Conservation (phyloP, 2,888 invertebrate genomes). For the Criorhina ranunculi region DNA sequence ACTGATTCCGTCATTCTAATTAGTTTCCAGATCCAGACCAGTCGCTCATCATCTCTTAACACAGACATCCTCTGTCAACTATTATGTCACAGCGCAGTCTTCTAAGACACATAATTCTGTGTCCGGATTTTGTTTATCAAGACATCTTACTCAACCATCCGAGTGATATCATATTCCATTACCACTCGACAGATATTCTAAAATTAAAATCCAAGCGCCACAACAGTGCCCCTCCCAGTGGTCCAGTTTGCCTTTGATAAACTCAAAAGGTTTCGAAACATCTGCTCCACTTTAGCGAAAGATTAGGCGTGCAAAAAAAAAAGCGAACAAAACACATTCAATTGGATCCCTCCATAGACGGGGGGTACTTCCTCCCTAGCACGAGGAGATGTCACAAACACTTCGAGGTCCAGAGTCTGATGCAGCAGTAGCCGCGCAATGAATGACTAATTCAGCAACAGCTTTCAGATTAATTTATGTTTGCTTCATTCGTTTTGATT, state of each 20-base stretch:
- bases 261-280: conserved; percentile 55
- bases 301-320: conserved; percentile 36
- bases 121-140: background rate
- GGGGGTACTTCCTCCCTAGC: conserved; percentile 24
- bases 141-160: conserved; percentile 11
- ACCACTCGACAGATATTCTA: background rate
- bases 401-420: conserved; percentile 46
- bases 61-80: background rate
- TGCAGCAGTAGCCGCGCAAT: conserved; percentile 15
- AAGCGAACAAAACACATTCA: background rate
- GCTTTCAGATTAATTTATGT: conserved; percentile 57
- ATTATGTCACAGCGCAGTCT: background rate
- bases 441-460: conserved; percentile 59
- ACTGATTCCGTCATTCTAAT: background rate
- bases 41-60: background rate
- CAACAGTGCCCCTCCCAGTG: conserved; percentile 21
- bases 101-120: too few species aligned
- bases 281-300: conserved; percentile 35
- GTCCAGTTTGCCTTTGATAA: conserved; percentile 42
- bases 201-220: conserved; percentile 45
- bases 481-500: conserved; percentile 42
- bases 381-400: conserved; percentile 28
- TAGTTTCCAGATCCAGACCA: background rate
- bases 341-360: background rate
- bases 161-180: conserved; percentile 36